Evolutionary conservation across 64 coral and sea anemone genomes (phyloP), one percentile per base, ranked within the genome.

Genomic region (Actinia tenebrosa): DNA sequence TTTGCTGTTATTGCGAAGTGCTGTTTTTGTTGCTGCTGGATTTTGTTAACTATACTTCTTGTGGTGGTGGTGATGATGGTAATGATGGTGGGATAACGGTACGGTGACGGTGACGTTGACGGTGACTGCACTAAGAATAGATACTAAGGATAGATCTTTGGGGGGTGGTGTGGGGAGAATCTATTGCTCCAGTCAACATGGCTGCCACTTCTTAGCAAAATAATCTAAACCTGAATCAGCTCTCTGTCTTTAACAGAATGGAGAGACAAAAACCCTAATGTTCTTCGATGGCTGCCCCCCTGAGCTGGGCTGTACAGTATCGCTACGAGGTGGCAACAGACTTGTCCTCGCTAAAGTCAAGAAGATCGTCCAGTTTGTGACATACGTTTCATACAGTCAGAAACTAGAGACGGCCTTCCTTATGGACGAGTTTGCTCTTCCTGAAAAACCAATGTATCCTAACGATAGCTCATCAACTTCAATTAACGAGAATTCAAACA

Each of bases 211-310:
- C 47, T 50, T 50, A 50, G 47, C 7, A 50, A 50, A 50, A 5
- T 50, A 50, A 8, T 8, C 47, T 50, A 4, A 50, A 50, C 47
- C 8, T 42, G 10, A n/a, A 14, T 18, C 7, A 42, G 2, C 13
- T 30, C 10, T 47, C 17, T 81, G 18, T 89, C 17, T 52, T 75
- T 72, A 52, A 47, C 27, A 94, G 93, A 93, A 95, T 77, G 97
- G 93, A 79, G 86, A 90, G 60, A 83, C 85, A 26, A 99, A 95
- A 69, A 95, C 97, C 13, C 78, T 99, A 45, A 95, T 95, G 88
- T 95, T 95, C 78, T 89, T 99, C 60, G 91, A 99, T 18, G 97
- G 97, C 64, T 99, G 97, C 16, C 93, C 88, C 43, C 85, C 93
- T 44, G 86, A 93, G 62, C 86, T 99, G 23, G 91, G 91, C 11